Evolutionary conservation across 2,797 vertebrate species (phyloP), one percentile per base, ranked within the genome.

Genomic region (Alauda arvensis): DNA sequence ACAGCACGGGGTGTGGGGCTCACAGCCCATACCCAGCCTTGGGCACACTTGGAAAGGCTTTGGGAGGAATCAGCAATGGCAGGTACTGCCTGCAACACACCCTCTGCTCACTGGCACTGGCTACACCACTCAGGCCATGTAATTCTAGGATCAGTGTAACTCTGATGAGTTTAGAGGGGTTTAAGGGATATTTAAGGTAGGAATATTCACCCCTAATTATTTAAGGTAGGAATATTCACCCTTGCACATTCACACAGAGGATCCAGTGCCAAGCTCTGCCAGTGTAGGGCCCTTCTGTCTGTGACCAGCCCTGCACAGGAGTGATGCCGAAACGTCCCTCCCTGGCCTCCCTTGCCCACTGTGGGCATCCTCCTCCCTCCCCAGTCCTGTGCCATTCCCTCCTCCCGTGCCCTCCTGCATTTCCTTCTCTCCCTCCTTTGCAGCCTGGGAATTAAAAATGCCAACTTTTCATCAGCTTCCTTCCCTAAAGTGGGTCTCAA

Each of bases 301-400:
- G 9, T 39, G 52, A 4, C 33, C 10, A 8, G 31, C 31, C 25
- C 59, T 11, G 28, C 33, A 13, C 0, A 0, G 40, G 15, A 76
- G 33, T 0, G 0, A 37, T 19, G 28, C 74, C 1, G 1, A 43
- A 25, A 49, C 7, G 10, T n/a, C 28, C n/a, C 33, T 14, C 33
- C 3, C 1, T 4, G 5, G 23, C 21, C 37, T 23, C 33, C 9
- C 13, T 3, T 59, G 40, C 56, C 51, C 67, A 29, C 24, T 0
- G 0, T 17, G 31, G 18, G 16, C 2, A 9, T 33, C n/a, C 51
- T 81, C 24, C 60, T 79, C 63, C 59, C 10, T 1, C 9, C 12
- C 34, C 34, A 14, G 1, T 8, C 31, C 57, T 8, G 3, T 15
- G 40, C 52, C 28, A 37, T 21, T 23, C 34, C 29, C 20, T 66